A percentile compares a stretch with the other conserved stretches of the same genome.
Conservation (phyloP, 2,888 invertebrate species). For the Lasioglossum marginatum region DNA sequence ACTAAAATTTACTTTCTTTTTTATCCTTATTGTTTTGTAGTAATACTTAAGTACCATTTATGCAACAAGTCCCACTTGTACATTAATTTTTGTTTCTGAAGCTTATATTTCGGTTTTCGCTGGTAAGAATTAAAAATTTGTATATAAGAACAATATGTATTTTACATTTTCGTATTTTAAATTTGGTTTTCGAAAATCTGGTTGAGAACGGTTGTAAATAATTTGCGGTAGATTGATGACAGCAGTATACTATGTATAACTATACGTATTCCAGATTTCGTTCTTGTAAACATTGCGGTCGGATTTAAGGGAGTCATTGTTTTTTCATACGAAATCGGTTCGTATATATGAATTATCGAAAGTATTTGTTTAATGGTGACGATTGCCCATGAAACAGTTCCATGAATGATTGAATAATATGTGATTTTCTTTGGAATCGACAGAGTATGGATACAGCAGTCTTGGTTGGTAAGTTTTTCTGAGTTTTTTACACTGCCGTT, state of each 20-base stretch:
- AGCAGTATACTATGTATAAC: conserved; percentile 50
- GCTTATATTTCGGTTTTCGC: conserved; percentile 5
- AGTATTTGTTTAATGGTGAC: conserved; percentile 26
- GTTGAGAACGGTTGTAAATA: conserved; percentile 17
- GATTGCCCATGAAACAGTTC: neutral
- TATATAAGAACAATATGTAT: neutral
- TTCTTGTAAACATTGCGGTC: conserved; percentile 73
- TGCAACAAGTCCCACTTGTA: neutral
- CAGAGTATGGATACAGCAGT: conserved; percentile 64
- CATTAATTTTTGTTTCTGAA: conserved; percentile 25
- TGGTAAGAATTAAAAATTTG: neutral
- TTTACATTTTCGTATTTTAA: neutral
- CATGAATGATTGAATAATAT: conserved; percentile 42
- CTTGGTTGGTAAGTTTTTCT: conserved; percentile 69
- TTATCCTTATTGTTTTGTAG: neutral
- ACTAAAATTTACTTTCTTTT: neutral
- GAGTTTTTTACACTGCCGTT: conserved; percentile 67
- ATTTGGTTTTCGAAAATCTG: neutral
- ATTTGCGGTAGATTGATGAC: conserved; percentile 51
- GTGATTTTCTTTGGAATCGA: conserved; percentile 56
- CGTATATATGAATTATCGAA: conserved; percentile 8
- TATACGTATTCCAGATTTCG: conserved; percentile 59
- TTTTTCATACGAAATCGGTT: conserved; percentile 38
- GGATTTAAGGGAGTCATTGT: conserved; percentile 56
- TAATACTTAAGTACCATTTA: neutral